Conservation (phyloP, 2,888 invertebrate species). For the Rhimphoctona megacephalus region DNA sequence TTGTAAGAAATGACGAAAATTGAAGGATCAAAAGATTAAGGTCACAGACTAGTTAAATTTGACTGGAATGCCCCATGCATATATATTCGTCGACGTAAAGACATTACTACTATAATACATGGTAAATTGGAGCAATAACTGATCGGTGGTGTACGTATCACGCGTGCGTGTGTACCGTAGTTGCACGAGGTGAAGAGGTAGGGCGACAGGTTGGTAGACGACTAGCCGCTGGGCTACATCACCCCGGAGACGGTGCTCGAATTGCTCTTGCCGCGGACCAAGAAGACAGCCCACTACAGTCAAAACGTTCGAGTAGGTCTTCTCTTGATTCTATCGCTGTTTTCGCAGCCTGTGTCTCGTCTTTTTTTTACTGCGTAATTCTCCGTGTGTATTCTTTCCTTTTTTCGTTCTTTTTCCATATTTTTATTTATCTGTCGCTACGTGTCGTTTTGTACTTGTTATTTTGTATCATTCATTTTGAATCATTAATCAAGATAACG, state of each 20-base stretch:
- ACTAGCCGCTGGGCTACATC: conserved; percentile 86
- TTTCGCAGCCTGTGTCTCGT: conserved; percentile 49
- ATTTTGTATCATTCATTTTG: conserved; percentile 15
- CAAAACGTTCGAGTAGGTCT: conserved; percentile 94
- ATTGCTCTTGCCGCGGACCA: conserved; percentile 88
- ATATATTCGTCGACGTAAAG: neutral
- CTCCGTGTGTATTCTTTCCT: conserved; percentile 56
- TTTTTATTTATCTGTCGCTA: conserved; percentile 47
- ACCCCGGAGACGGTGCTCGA: conserved; percentile 86
- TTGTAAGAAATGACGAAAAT: neutral
- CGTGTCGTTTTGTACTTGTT: conserved; percentile 40
- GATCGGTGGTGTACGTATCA: conserved; percentile 65
- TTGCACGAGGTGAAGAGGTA: conserved; percentile 84
- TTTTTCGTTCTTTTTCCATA: conserved; percentile 51
- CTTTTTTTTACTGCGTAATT: conserved; percentile 36
- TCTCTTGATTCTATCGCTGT: conserved; percentile 74
- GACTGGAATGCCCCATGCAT: conserved; percentile 4
- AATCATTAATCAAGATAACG: conserved; percentile 25
- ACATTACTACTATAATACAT: conserved; percentile 40
- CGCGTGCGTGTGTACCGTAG: conserved; percentile 80
- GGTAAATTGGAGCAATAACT: conserved; percentile 64
- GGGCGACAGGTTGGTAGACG: conserved; percentile 86
- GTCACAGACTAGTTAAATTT: neutral
- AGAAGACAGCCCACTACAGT: conserved; percentile 94
- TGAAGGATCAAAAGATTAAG: neutral